Percentiles rank a stretch among this genome's conserved stretches.
phyloP scores from a whole-genome alignment of 2,888 invertebrate genomes.

The Lochmaea crataegi region DNA sequence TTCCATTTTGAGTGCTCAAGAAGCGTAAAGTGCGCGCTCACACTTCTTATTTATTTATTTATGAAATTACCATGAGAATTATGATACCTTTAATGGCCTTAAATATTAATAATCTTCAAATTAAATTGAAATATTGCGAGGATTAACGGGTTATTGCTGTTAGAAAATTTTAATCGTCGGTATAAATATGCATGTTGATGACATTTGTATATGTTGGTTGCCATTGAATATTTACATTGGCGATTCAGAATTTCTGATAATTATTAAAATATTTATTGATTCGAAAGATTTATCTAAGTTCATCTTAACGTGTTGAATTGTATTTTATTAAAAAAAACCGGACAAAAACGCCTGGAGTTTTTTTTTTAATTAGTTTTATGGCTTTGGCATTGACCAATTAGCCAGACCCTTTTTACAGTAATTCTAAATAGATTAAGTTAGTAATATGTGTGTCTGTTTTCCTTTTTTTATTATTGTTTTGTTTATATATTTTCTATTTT shows the following conservation, averaged over 20 bases:
- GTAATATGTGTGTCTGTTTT: too few relatives aligned
- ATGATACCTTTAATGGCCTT: slow-evolving; percentile 48
- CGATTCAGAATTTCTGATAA: slow-evolving; percentile 25
- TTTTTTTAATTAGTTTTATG: too few relatives aligned
- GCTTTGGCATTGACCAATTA: too few relatives aligned
- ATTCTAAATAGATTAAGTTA: too few relatives aligned
- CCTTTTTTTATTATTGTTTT: too few relatives aligned
- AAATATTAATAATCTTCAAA: slow-evolving; percentile 52
- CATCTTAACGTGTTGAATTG: too few relatives aligned
- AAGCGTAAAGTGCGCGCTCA: slow-evolving; percentile 45
- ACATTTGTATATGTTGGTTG: slow-evolving; percentile 19
- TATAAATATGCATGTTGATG: slow-evolving; percentile 44
- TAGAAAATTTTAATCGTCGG: slow-evolving; percentile 42
- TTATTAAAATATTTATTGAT: slow-evolving; percentile 21
- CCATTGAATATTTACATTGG: slow-evolving; percentile 24
- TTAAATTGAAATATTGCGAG: slow-evolving; percentile 50
- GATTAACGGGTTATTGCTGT: slow-evolving; percentile 46
- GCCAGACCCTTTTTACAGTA: too few relatives aligned
- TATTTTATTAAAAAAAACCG: too few relatives aligned
- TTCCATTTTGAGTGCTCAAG: slow-evolving; percentile 22
- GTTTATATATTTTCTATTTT: too few relatives aligned
- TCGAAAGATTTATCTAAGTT: not conserved
- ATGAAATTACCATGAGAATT: slow-evolving; percentile 50
- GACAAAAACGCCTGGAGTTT: too few relatives aligned
- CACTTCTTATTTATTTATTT: slow-evolving; percentile 49